Base-by-base conservation (phyloP, 2,888 invertebrate species). In the Dryomyza anilis region DNA sequence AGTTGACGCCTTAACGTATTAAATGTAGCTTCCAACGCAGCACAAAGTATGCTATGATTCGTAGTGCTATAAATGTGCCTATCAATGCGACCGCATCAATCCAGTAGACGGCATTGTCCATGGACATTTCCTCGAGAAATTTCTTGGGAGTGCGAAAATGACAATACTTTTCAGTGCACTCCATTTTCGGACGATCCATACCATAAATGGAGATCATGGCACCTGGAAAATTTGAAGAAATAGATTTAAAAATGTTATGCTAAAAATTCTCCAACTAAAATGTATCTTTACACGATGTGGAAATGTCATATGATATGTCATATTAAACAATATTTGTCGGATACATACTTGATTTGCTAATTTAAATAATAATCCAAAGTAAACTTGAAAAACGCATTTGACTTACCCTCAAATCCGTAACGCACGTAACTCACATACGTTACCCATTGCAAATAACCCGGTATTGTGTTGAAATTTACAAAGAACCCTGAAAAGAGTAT, bases 401-500 rank as follows among this genome's bases (percentile, higher is more conserved):
- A 68, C 66, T 74, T 70, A 83, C 84, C 96, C 84, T 97, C 96
- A 83, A 96, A 96, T 33, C 95, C 93, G 79, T 96, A 96, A 64
- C 92, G 88, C 59, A 96, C 91, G 82, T 95, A 97, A 73, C 95
- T 96, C 29, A 93, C 86, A 81, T 96, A 96, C 2, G 95, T 91
- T 21, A 96, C 85, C 92, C 96, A 95, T 75, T 90, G 90, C 58
- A 97, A 85, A 81, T 96, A 96, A 62, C 87, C 86, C 3, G 96
- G 96, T 78, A 96, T 93, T 45, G 95, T 95, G 80, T 92, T 90
- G 82, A 96, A 91, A 81, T 93, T 95, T 55, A 96, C 94, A 84
- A 96, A 96, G 86, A 96, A 96, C 7, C 96, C 96, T 33, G 95
- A 95, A 85, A 96, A 96, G 30, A 96, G 86, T 53, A 96, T 91